A percentile compares a stretch with the other conserved stretches of the same genome.
Conservation (phyloP, 2,888 invertebrate species). For the Gnatocerus cornutus region DNA sequence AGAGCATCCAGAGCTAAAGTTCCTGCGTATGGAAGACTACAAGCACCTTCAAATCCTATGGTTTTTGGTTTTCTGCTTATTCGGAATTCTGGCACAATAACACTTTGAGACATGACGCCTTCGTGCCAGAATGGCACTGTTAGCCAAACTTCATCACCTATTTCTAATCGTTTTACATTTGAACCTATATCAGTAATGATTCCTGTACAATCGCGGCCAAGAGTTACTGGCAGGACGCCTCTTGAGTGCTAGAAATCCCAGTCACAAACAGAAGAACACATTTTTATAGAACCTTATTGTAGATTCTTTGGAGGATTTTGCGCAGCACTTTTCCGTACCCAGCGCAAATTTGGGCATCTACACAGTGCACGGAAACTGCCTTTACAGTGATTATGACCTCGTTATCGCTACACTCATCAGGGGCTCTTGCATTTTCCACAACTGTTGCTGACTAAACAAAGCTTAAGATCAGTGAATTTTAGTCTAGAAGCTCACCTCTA, state of each 20-base stretch:
- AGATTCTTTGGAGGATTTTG: slow-evolving; percentile 61
- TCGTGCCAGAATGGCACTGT: slow-evolving; percentile 75
- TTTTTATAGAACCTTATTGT: slow-evolving; percentile 51
- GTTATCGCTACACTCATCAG: slow-evolving; percentile 72
- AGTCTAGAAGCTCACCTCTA: slow-evolving; percentile 66
- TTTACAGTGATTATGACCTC: slow-evolving; percentile 77
- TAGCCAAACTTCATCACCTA: slow-evolving; percentile 78
- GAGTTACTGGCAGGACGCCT: slow-evolving; percentile 73
- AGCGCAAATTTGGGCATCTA: slow-evolving; percentile 75
- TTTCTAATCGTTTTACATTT: slow-evolving; percentile 74
- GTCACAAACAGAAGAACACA: neutral
- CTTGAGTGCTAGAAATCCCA: slow-evolving; percentile 63
- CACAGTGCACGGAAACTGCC: slow-evolving; percentile 75
- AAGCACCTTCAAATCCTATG: slow-evolving; percentile 76
- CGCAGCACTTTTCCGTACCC: slow-evolving; percentile 72
- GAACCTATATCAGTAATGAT: slow-evolving; percentile 76
- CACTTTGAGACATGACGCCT: slow-evolving; percentile 75
- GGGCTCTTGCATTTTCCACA: slow-evolving; percentile 74
- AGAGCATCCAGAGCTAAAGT: slow-evolving; percentile 74
- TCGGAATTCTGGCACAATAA: slow-evolving; percentile 73
- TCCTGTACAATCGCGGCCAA: slow-evolving; percentile 79
- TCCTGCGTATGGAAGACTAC: slow-evolving; percentile 76
- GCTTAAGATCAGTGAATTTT: neutral
- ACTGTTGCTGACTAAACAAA: slow-evolving; percentile 72
- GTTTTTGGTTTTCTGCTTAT: slow-evolving; percentile 74